Percentiles rank a stretch among this genome's conserved stretches.
These are phyloP conservation scores for Esperia sulphurella DNA, from an alignment of 2,888 invertebrate species.

Conservation along the genomic window DNA sequence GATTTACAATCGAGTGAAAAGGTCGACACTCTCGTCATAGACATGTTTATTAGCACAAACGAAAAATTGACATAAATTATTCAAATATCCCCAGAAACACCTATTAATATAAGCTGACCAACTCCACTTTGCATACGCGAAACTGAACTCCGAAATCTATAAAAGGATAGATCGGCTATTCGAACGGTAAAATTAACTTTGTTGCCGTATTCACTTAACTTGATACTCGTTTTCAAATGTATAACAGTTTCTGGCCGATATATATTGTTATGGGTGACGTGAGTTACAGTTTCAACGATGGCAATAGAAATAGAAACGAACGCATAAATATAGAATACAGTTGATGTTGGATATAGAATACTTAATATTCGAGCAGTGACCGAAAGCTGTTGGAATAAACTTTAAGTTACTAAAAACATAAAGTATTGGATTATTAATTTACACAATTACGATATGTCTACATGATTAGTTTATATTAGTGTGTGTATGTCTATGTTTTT, in stretches of 20 bases:
- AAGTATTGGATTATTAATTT: not conserved
- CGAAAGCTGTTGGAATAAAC: conserved; percentile 40
- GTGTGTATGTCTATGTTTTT: too few relatives aligned
- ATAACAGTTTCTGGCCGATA: conserved; percentile 66
- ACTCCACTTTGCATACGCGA: conserved; percentile 12
- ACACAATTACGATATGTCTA: too few relatives aligned
- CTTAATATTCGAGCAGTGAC: conserved; percentile 43
- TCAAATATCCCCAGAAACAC: conserved; percentile 40
- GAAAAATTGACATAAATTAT: conserved; percentile 51
- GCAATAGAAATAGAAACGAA: conserved; percentile 65
- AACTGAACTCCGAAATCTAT: conserved; percentile 6
- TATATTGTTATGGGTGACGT: conserved; percentile 70
- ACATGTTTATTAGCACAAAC: conserved; percentile 52
- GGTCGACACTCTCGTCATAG: conserved; percentile 29
- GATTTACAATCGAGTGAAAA: conserved; percentile 34
- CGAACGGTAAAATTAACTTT: conserved; percentile 16
- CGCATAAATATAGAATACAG: conserved; percentile 61
- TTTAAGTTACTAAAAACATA: too few relatives aligned
- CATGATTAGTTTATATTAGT: too few relatives aligned
- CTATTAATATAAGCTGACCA: conserved; percentile 33
- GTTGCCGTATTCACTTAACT: conserved; percentile 23
- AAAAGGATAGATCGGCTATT: not conserved
- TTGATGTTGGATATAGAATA: too few relatives aligned
- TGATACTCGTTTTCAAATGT: conserved; percentile 42
- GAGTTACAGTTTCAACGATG: conserved; percentile 69